Evolutionary conservation across 2,113 vertebrate species (phyloP).

Genomic region (Prionailurus viverrinus): DNA sequence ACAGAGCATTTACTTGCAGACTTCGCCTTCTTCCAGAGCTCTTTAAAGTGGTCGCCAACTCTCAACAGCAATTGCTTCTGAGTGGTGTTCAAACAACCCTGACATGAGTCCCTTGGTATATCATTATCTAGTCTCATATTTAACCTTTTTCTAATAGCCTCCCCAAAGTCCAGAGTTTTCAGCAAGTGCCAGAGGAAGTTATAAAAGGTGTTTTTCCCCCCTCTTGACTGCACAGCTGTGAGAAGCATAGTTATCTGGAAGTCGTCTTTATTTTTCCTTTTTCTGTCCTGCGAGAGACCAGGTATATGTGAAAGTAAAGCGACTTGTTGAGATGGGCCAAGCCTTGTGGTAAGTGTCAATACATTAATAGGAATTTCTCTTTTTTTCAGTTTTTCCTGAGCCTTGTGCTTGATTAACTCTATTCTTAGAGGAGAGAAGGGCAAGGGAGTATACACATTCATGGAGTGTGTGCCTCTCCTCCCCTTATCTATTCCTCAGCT

Average conservation of each 20-base stretch:
- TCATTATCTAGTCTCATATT: constrained; percentile 77
- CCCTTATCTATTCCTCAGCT: neutral
- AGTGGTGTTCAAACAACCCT: constrained; percentile 65
- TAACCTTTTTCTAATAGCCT: constrained; percentile 79
- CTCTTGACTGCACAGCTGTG: constrained; percentile 3
- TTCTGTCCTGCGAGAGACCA: constrained; percentile 31
- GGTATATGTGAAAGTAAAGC: neutral
- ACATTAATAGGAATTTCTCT: neutral
- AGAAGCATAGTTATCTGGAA: neutral
- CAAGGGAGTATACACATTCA: neutral
- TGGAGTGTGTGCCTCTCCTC: too few species aligned
- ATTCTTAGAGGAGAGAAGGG: neutral
- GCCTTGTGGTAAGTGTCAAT: neutral
- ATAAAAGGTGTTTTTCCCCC: constrained; percentile 30
- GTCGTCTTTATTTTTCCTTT: neutral
- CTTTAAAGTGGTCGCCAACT: constrained; percentile 56
- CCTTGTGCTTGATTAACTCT: neutral
- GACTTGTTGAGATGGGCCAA: neutral
- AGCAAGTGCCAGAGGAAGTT: constrained; percentile 41
- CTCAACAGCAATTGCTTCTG: constrained; percentile 66
- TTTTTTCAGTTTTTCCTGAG: neutral
- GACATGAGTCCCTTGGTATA: constrained; percentile 60
- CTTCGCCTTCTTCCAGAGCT: neutral
- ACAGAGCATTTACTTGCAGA: neutral
- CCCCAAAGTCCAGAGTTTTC: constrained; percentile 69